These are phyloP conservation scores for Forbesichthys agassizii DNA, from an alignment of 2,113 vertebrate species.

Conservation along the genomic window DNA sequence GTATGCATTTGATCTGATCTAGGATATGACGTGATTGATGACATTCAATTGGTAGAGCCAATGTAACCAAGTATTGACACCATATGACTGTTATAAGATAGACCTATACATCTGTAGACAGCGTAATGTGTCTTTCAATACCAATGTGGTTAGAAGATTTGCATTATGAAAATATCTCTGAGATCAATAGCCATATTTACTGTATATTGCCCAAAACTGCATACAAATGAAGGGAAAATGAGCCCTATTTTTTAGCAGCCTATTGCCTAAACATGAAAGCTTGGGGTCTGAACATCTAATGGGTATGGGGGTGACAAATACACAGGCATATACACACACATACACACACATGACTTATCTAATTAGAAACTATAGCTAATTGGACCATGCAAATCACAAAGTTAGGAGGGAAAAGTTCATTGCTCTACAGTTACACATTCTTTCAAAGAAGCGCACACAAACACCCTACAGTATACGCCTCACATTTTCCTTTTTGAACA, in stretches of 20 bases:
- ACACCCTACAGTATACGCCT: neutral
- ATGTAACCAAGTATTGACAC: too few relatives aligned
- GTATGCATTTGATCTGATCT: too few relatives aligned
- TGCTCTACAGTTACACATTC: neutral
- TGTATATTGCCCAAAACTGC: neutral
- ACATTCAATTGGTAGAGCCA: too few relatives aligned
- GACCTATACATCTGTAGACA: too few relatives aligned
- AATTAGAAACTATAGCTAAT: constrained; percentile 64
- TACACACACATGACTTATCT: constrained; percentile 30
- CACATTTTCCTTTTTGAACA: constrained; percentile 29
- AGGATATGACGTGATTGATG: too few relatives aligned
- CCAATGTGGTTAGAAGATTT: constrained; percentile 9
- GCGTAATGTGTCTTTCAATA: too few relatives aligned
- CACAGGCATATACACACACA: constrained; percentile 13
- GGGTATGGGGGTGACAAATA: neutral
- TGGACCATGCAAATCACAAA: constrained; percentile 42
- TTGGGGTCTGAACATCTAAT: neutral
- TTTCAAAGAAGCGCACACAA: neutral
- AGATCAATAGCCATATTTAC: too few relatives aligned
- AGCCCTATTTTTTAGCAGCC: neutral
- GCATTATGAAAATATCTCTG: too few relatives aligned
- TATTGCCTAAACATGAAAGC: neutral
- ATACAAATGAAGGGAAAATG: constrained; percentile 1
- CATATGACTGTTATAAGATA: too few relatives aligned
- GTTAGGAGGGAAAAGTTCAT: neutral